These are phyloP conservation scores for Crambe crambe DNA, from an alignment of 37 sponge, comb jelly and placozoan genomes.

Conservation along the genomic window DNA sequence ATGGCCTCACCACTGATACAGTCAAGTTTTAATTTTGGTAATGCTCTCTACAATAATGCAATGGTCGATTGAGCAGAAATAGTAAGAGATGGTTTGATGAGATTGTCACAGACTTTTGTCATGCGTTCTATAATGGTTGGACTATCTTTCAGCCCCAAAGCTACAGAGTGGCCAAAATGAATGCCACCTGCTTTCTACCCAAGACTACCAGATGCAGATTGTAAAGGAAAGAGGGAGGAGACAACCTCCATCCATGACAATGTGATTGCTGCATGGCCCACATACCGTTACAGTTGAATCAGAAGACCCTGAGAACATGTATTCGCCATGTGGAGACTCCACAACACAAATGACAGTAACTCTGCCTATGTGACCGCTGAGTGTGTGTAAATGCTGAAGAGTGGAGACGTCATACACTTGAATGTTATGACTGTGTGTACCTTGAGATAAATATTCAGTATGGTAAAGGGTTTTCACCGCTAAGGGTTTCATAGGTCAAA, in stretches of 20 bases:
- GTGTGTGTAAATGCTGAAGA: slow-evolving; percentile 70
- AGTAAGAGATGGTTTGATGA: too few relatives aligned
- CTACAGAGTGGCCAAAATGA: too few relatives aligned
- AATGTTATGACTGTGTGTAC: slow-evolving; percentile 93
- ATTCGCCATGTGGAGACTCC: slow-evolving; percentile 64
- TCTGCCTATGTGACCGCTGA: slow-evolving; percentile 89
- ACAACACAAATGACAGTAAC: slow-evolving; percentile 80
- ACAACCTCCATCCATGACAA: too few relatives aligned
- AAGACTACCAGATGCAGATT: too few relatives aligned
- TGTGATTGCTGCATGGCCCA: too few relatives aligned
- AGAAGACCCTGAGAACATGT: slow-evolving; percentile 86
- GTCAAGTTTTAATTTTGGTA: too few relatives aligned
- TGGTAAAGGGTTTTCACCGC: not conserved
- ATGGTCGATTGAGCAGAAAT: not conserved
- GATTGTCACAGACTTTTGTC: too few relatives aligned
- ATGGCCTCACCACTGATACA: not conserved
- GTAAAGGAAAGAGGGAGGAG: too few relatives aligned
- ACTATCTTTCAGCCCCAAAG: too few relatives aligned
- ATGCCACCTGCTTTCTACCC: too few relatives aligned
- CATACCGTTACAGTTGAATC: slow-evolving; percentile 85
- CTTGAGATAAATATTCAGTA: slow-evolving; percentile 39
- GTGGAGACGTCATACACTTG: slow-evolving; percentile 79
- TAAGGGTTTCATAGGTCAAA: not conserved
- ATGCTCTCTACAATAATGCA: not conserved
- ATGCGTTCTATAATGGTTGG: too few relatives aligned